These are phyloP conservation scores for Sardina pilchardus DNA, from an alignment of 2,113 vertebrate genomes.

Conservation along the genomic window DNA sequence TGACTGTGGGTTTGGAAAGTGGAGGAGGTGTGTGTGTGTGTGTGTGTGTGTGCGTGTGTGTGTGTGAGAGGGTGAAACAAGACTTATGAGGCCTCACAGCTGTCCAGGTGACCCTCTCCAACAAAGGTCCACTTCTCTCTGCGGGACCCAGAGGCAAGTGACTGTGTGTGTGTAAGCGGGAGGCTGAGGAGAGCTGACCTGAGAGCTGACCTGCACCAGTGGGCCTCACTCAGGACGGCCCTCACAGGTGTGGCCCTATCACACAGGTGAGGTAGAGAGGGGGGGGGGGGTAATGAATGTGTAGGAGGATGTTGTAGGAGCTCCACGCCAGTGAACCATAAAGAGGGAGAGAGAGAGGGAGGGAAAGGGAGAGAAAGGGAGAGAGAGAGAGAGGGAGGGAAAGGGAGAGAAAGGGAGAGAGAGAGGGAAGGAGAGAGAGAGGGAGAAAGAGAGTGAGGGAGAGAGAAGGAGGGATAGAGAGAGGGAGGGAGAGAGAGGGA, in stretches of 20 bases:
- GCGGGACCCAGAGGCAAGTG: neutral
- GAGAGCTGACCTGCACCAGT: neutral
- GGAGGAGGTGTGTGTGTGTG: slow-evolving; percentile 4
- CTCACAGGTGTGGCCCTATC: neutral
- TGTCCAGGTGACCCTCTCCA: neutral
- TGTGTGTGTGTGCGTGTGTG: neutral
- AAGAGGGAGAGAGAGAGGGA: too few relatives aligned
- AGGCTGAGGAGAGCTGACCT: neutral
- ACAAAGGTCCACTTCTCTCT: slow-evolving; percentile 13
- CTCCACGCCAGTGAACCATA: neutral
- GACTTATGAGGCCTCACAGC: neutral
- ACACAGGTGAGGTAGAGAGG: neutral
- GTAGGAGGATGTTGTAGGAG: neutral
- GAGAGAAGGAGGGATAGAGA: too few relatives aligned
- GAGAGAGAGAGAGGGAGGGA: too few relatives aligned
- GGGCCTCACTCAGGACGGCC: neutral
- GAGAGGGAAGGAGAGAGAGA: neutral
- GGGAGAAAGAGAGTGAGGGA: neutral
- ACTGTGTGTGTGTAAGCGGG: neutral
- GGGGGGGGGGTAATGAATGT: neutral
- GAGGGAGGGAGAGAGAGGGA: too few relatives aligned
- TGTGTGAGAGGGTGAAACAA: neutral
- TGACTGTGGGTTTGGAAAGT: neutral
- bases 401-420: too few relatives aligned
- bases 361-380: too few relatives aligned